Conservation (phyloP, 2,797 vertebrate genomes). For the Macroramphosus scolopax region DNA sequence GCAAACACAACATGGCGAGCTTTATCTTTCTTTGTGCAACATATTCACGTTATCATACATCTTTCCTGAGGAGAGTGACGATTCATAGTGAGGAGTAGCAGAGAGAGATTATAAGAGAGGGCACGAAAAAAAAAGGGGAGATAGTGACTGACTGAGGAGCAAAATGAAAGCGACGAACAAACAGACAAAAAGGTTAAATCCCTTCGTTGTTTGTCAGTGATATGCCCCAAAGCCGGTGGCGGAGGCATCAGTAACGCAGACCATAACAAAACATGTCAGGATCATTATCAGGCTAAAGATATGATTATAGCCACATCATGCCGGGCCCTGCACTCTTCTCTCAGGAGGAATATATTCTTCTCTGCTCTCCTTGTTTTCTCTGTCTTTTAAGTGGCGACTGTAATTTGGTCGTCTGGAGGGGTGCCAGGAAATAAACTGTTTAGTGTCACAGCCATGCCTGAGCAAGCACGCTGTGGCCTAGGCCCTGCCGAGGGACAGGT, state of each 20-base stretch:
- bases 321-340: constrained; percentile 80
- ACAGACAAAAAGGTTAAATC: no score
- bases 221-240: constrained; percentile 70
- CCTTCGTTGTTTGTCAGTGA: constrained; percentile 52
- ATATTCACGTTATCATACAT: no score
- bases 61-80: no score
- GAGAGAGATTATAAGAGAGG: no score
- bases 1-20: no score
- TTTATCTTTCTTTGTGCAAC: no score
- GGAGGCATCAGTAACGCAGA: constrained; percentile 76
- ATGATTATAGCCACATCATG: constrained; percentile 68
- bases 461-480: constrained; percentile 38
- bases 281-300: constrained; percentile 84
- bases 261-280: constrained; percentile 84
- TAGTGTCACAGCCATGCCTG: constrained; percentile 61
- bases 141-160: no score
- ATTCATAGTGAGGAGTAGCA: no score
- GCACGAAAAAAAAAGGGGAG: no score
- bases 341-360: constrained; percentile 80
- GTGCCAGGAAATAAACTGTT: constrained; percentile 67
- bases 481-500: constrained; percentile 53
- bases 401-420: constrained; percentile 64
- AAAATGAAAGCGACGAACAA: no score
- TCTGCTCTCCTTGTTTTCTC: constrained; percentile 46
- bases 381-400: constrained; percentile 63